phyloP scores from a whole-genome alignment of 2,797 vertebrate genomes.

The Chaenodraco wilsoni region DNA sequence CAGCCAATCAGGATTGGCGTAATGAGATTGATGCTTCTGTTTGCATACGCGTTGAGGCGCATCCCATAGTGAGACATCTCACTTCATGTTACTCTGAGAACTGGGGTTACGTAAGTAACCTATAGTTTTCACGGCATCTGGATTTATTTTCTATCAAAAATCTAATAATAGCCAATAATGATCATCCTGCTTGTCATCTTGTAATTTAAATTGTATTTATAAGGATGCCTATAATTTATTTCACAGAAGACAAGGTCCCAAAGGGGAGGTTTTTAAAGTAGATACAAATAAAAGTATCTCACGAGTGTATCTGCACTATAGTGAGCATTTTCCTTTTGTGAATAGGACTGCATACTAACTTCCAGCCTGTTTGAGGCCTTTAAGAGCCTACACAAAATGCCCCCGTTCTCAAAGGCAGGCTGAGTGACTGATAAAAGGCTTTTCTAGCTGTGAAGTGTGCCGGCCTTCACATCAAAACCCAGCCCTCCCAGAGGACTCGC shows the following conservation, averaged over 20 bases:
- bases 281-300: conserved; percentile 33
- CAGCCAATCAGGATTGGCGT: too few species aligned
- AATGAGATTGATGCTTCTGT: too few species aligned
- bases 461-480: conserved; percentile 66
- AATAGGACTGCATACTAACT: conserved; percentile 39
- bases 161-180: too few species aligned
- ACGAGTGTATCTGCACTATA: conserved; percentile 2
- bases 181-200: background rate
- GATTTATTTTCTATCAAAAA: background rate
- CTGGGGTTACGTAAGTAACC: too few species aligned
- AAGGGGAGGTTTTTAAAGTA: conserved; percentile 9
- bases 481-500: conserved; percentile 63
- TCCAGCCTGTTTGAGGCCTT: conserved; percentile 54
- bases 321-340: conserved; percentile 10
- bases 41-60: too few species aligned
- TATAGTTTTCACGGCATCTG: background rate
- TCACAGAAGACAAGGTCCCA: background rate
- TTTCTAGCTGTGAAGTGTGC: conserved; percentile 78
- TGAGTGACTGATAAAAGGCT: conserved; percentile 81
- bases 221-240: background rate
- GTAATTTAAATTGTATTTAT: background rate
- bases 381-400: conserved; percentile 56
- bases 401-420: conserved; percentile 69
- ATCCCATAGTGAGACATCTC: too few species aligned
- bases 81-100: too few species aligned